phyloP scores from a whole-genome alignment of 2,797 vertebrate genomes.

The Zenarchopterus dispar region DNA sequence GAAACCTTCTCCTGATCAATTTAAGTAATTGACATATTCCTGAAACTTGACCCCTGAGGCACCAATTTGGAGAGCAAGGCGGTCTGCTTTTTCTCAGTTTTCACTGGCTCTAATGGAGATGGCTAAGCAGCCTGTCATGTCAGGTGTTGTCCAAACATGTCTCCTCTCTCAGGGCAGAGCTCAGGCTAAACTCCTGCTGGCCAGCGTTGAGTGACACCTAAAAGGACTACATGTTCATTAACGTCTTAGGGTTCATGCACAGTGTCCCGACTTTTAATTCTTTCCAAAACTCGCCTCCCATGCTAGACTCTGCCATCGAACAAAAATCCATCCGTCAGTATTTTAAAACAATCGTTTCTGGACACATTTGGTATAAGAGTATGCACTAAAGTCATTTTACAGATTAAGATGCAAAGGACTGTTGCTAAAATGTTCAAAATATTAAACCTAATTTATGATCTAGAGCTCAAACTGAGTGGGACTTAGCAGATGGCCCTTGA shows the following conservation, averaged over 20 bases:
- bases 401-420: background rate
- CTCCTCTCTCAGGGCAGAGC: slow-evolving; percentile 29
- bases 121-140: slow-evolving; percentile 87
- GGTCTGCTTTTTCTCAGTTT: slow-evolving; percentile 94
- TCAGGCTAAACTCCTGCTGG: slow-evolving; percentile 55
- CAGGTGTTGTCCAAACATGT: slow-evolving; percentile 76
- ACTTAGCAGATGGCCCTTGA: too few relatives aligned
- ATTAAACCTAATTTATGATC: too few relatives aligned
- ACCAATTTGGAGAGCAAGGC: slow-evolving; percentile 86
- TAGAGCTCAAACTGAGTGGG: too few relatives aligned
- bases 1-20: slow-evolving; percentile 97
- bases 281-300: slow-evolving; percentile 3
- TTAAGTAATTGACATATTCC: slow-evolving; percentile 99
- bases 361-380: background rate
- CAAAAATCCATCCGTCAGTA: background rate
- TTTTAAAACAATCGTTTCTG: slow-evolving; percentile 1
- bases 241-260: slow-evolving; percentile 48
- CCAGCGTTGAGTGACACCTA: slow-evolving; percentile 59
- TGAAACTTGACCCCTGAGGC: slow-evolving; percentile 92
- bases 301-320: slow-evolving; percentile 18
- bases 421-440: background rate
- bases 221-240: slow-evolving; percentile 58
- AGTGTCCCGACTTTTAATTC: slow-evolving; percentile 16
- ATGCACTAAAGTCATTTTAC: too few relatives aligned
- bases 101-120: slow-evolving; percentile 92